Evolutionary conservation across 2,113 vertebrate species (phyloP), one percentile per base, ranked within the genome.

Genomic region (Tautogolabrus adspersus): DNA sequence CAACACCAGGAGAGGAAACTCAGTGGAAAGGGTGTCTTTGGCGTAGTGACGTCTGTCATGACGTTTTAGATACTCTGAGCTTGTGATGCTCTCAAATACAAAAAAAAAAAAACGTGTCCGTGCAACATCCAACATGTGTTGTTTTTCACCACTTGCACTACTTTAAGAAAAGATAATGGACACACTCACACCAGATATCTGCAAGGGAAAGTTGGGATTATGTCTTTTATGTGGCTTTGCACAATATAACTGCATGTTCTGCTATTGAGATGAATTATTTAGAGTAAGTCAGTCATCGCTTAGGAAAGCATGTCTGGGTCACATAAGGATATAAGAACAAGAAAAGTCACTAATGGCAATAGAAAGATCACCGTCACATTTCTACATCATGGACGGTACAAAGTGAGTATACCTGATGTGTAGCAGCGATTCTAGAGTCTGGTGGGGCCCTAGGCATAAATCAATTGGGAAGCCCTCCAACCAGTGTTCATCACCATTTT

Each of bases 1-100:
- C 47, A n/a, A 79, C 66, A 68, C 13, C 2, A 2, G 18, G 67
- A 77, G 75, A 2, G 16, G 58, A 59, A 65, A 73, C 57, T 63
- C 34, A 1, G 46, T 72, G 40, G 21, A 73, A 46, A 75, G 56
- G 68, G 16, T 66, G 1, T 82, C 56, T 83, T 16, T 40, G 1
- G 3, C 19, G 2, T 26, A 38, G 58, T 42, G 71, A 51, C 38
- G 58, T 0, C 44, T 76, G 34, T 55, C 81, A 64, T 38, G 52
- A 55, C 55, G 65, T 42, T 52, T 83, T 69, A 66, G 59, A 64
- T 68, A 18, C 12, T 47, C 67, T 51, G 58, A 46, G 10, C 18
- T 51, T 42, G n/a, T 8, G 3, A 70, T 57, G 19, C 34, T 81
- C 69, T 64, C 46, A 30, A 6, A 58, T 23, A 51, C 23, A 26